These are phyloP conservation scores for Colaptes auratus DNA, from an alignment of 2,113 vertebrate genomes.

Conservation along the genomic window DNA sequence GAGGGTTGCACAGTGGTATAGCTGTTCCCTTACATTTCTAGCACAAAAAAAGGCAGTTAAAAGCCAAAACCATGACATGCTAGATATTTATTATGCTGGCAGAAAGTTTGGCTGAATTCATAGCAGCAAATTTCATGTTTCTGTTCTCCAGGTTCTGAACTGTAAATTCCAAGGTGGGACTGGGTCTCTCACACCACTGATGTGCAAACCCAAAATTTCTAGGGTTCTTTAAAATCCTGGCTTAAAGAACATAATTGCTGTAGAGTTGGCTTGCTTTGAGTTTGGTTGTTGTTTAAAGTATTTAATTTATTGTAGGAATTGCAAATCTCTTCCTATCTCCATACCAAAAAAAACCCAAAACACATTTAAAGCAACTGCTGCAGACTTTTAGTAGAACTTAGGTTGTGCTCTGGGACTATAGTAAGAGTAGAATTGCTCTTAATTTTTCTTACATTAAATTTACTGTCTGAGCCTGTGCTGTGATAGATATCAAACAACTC, in stretches of 20 bases:
- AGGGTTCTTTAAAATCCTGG: background rate
- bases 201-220: background rate
- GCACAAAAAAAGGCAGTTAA: background rate
- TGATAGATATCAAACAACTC: background rate
- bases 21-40: background rate
- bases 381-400: background rate
- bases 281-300: background rate
- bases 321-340: background rate
- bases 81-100: background rate
- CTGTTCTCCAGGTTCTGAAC: background rate
- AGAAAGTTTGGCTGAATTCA: background rate
- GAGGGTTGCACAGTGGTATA: background rate
- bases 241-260: background rate
- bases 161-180: background rate
- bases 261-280: background rate
- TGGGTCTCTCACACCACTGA: background rate
- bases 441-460: slow-evolving; percentile 7
- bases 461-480: background rate
- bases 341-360: background rate
- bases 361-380: background rate
- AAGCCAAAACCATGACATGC: background rate
- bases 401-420: background rate
- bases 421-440: background rate
- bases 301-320: background rate
- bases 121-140: background rate